Conservation (phyloP, 1,140 invertebrate species). For the Bombus sylvicola region DNA sequence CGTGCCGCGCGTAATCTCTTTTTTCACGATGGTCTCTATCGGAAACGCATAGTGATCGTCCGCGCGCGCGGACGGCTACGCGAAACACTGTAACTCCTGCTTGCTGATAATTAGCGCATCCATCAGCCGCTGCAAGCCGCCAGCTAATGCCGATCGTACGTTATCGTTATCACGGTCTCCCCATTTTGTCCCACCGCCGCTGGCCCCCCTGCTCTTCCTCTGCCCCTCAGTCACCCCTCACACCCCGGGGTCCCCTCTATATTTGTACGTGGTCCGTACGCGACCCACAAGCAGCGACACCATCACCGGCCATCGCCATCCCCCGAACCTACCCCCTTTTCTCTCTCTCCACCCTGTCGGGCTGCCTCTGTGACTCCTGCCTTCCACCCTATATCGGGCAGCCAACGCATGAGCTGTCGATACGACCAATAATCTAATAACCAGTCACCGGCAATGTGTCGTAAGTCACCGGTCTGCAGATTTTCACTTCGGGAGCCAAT, state of each 20-base stretch:
- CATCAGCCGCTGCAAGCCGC: slow-evolving; percentile 82
- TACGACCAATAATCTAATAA: slow-evolving; percentile 83
- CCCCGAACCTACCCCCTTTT: neutral
- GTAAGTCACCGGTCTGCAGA: slow-evolving; percentile 79
- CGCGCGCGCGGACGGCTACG: slow-evolving; percentile 52
- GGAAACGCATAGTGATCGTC: slow-evolving; percentile 63
- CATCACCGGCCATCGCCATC: slow-evolving; percentile 32
- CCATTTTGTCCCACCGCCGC: slow-evolving; percentile 71
- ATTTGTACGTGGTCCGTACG: slow-evolving; percentile 72
- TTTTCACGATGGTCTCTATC: slow-evolving; percentile 57
- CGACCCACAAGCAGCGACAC: slow-evolving; percentile 66
- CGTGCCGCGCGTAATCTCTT: slow-evolving; percentile 51
- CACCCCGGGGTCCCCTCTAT: slow-evolving; percentile 55
- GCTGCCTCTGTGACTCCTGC: slow-evolving; percentile 11
- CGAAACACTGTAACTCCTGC: slow-evolving; percentile 82
- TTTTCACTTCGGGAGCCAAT: slow-evolving; percentile 77
- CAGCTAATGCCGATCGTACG: slow-evolving; percentile 83
- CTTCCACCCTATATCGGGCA: slow-evolving; percentile 66
- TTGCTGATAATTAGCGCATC: slow-evolving; percentile 84
- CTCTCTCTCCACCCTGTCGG: slow-evolving; percentile 11
- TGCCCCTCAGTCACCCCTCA: slow-evolving; percentile 6
- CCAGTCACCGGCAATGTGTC: slow-evolving; percentile 79
- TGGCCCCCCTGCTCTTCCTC: neutral
- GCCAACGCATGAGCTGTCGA: slow-evolving; percentile 80
- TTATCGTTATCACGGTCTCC: slow-evolving; percentile 81